Evolutionary conservation across 1,140 invertebrate species (phyloP), one percentile per base, ranked within the genome.

Genomic region (Magallana gigas): DNA sequence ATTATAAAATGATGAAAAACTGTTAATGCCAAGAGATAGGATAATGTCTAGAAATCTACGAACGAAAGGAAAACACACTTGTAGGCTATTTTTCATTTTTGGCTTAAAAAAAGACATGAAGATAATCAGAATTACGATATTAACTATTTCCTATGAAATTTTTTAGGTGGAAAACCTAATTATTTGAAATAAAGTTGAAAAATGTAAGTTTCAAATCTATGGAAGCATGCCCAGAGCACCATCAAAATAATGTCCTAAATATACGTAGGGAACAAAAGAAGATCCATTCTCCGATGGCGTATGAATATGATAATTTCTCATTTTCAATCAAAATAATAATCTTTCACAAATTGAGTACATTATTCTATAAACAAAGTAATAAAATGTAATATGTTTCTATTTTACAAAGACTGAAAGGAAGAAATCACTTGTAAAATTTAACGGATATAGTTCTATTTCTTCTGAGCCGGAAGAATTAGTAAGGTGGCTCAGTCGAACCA

Each of bases 381-480:
- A 48, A 48, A 48, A 3, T 1, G 5, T 48, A 48, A 48, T 4
- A 48, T 5, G 36, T 4, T 48, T 48, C 36, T 48, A 48, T 48
- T 48, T 48, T 48, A 48, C 36, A 48, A 48, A 48, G 36, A 48
- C 5, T 48, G 5, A 48, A 48, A 48, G 36, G 36, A 48, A 48
- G 36, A 48, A 48, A 48, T 5, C 36, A 48, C 36, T 48, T 48
- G 36, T 76, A 12, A 29, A 29, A 29, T 9, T 8, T 29, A 76
- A 8, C 68, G 68, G 68, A 76, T 36, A 76, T 76, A 2, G 81
- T 23, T n/a, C 81, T 83, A 83, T 57, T 18, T 83, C 57, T 18
- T 83, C n/a, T 57, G 18, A 23, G 57, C 81, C 81, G 81, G 81
- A 83, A 83, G 81, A 57, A 83, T 83, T 58, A 76, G 68, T 76